Evolutionary conservation across 2,888 invertebrate species (phyloP), one percentile per base, ranked within the genome.

Genomic region (Caenorhabditis sinica): DNA sequence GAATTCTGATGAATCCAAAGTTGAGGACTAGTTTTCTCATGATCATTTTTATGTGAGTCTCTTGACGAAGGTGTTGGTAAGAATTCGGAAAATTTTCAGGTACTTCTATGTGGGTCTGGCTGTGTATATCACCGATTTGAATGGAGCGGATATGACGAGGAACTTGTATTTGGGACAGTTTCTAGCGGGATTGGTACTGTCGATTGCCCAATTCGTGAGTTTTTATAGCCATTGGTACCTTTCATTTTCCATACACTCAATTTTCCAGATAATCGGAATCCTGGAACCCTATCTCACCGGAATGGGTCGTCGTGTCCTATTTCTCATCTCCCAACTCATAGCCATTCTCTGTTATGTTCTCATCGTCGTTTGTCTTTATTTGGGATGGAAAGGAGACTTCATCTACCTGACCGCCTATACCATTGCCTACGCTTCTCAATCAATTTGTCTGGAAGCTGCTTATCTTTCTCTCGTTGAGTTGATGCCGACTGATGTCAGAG

Each of bases 401-500:
- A 17, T 56, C 28, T 85, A 85, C 45, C 43, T 63, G 4, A 3
- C 65, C 2, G 71, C 65, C 28, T 85, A 85, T 51, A 71, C 71
- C 0, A 8, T 82, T 2, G 85, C 82, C 30, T 85, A 81, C 51
- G 73, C 82, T 4, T 73, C 74, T 33, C 85, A 85, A 66, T 82
- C 82, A n/a, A 58, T 85, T 28, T 79, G 77, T 51, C 56, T 77
- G 9, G 85, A 85, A 28, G 69, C 81, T 17, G 69, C 75, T 17
- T 85, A 85, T 36, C 43, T 85, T 3, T 63, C 85, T 0, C 60
- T 82, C 2, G 82, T 75, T 2, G 85, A 85, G 45, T 33, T 85
- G 43, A 85, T 85, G 82, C 85, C 85, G 17, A 85, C 85, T 20
- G 81, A 85, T 53, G 82, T 85, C 5, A 40, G 85, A 82, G 72